Percentiles rank a stretch among this genome's conserved stretches.
Conservation (phyloP, 1,140 invertebrate genomes). For the Calliopsis andreniformis region DNA sequence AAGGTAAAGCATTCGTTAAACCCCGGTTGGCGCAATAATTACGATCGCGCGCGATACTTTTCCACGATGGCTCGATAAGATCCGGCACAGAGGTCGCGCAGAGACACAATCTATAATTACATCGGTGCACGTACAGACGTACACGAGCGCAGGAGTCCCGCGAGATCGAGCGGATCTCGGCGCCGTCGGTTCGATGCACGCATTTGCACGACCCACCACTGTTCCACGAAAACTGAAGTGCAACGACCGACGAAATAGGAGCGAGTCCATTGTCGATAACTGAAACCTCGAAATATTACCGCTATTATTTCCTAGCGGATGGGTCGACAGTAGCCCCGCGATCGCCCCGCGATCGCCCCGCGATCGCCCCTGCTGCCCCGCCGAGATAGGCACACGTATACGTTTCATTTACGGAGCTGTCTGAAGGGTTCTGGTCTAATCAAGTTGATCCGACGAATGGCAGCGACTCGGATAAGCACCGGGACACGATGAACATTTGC, state of each 20-base stretch:
- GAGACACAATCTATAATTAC: constrained; percentile 80
- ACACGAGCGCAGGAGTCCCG: neutral
- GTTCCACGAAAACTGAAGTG: constrained; percentile 22
- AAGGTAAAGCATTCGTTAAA: constrained; percentile 17
- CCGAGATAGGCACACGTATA: constrained; percentile 36
- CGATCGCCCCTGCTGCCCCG: constrained; percentile 19
- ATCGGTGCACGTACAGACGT: constrained; percentile 66
- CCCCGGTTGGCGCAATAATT: constrained; percentile 67
- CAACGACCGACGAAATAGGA: constrained; percentile 23
- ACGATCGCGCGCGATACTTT: constrained; percentile 68
- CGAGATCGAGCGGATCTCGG: constrained; percentile 11
- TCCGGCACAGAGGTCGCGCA: constrained; percentile 71
- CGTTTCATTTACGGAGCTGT: constrained; percentile 49
- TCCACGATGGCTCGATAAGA: constrained; percentile 70
- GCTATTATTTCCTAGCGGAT: constrained; percentile 17
- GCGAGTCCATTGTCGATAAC: neutral
- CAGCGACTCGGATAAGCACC: constrained; percentile 43
- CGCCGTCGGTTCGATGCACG: constrained; percentile 45
- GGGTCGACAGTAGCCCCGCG: neutral
- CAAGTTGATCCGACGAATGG: constrained; percentile 60
- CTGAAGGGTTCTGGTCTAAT: constrained; percentile 52
- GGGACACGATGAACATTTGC: constrained; percentile 66
- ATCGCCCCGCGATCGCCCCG: constrained; percentile 18
- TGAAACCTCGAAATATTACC: constrained; percentile 29
- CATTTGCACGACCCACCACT: constrained; percentile 14